Percentiles rank a stretch among this genome's conserved stretches.
Evolutionary conservation across 2,888 invertebrate genomes (phyloP).

Genomic region (Ophion ventricosus): DNA sequence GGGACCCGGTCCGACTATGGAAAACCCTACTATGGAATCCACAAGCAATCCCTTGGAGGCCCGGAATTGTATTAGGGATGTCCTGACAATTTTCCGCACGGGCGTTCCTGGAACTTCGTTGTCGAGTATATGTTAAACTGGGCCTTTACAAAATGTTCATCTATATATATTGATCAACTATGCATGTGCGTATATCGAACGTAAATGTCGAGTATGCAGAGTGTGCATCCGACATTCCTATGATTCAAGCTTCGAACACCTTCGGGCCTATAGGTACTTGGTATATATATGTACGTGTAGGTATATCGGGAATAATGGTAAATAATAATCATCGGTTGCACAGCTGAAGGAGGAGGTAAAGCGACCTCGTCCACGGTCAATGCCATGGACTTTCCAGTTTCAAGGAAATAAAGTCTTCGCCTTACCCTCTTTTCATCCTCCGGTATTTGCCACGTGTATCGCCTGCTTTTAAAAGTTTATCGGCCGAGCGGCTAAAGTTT

Average conservation of each 20-base stretch:
- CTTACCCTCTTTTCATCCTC: constrained; percentile 12
- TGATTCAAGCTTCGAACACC: constrained; percentile 48
- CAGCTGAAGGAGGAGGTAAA: constrained; percentile 37
- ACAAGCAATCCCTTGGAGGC: no score
- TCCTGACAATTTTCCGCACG: no score
- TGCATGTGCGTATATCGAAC: constrained; percentile 26
- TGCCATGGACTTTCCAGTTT: constrained; percentile 63
- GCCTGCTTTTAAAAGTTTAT: constrained; percentile 55
- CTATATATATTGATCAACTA: constrained; percentile 6
- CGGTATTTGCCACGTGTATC: constrained; percentile 50
- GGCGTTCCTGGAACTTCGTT: neutral
- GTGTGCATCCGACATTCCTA: constrained; percentile 48
- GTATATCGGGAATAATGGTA: constrained; percentile 56
- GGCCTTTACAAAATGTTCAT: constrained; percentile 22
- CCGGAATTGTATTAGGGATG: no score
- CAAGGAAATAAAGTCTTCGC: constrained; percentile 59
- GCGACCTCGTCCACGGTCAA: constrained; percentile 65
- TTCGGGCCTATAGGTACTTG: constrained; percentile 57
- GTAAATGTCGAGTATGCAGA: constrained; percentile 43
- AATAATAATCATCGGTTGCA: constrained; percentile 59
- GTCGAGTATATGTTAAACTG: neutral
- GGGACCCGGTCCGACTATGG: no score
- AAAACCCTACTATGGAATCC: no score
- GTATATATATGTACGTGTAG: constrained; percentile 48
- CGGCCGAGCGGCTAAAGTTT: constrained; percentile 41